phyloP scores from a whole-genome alignment of 2,113 vertebrate genomes.

The Damaliscus lunatus region DNA sequence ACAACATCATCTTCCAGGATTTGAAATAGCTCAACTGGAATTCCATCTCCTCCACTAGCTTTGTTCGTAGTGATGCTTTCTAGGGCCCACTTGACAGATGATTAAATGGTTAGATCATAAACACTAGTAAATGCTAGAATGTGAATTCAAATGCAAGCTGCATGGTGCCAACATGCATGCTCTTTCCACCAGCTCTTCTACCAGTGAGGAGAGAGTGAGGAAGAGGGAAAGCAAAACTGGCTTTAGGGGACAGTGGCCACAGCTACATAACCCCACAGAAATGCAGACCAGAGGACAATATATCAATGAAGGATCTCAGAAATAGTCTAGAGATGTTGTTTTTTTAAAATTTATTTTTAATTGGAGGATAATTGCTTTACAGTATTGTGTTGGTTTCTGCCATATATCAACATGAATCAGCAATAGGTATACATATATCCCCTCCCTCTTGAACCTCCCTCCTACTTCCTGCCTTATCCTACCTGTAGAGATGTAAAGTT shows the following conservation, averaged over 20 bases:
- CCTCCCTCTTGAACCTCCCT: neutral
- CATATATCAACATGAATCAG: neutral
- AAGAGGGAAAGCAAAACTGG: neutral
- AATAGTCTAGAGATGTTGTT: neutral
- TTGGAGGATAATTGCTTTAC: neutral
- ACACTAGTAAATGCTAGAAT: neutral
- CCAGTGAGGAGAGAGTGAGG: neutral
- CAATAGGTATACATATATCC: neutral
- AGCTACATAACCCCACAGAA: neutral
- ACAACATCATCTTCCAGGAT: too few relatives aligned
- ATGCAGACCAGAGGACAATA: neutral
- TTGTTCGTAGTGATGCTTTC: too few relatives aligned
- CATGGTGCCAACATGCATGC: neutral
- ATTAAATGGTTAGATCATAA: neutral
- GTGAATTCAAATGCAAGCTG: neutral
- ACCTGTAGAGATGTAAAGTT: neutral
- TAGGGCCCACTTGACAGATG: neutral
- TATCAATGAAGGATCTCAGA: neutral
- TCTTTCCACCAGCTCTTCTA: neutral
- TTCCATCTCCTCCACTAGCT: too few relatives aligned
- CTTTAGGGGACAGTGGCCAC: neutral
- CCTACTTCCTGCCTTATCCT: neutral
- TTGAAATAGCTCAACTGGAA: too few relatives aligned
- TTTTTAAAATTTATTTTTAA: neutral
- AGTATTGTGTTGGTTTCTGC: neutral